These are phyloP conservation scores for Eulithis testata DNA, from an alignment of 2,888 invertebrate species.

Conservation along the genomic window DNA sequence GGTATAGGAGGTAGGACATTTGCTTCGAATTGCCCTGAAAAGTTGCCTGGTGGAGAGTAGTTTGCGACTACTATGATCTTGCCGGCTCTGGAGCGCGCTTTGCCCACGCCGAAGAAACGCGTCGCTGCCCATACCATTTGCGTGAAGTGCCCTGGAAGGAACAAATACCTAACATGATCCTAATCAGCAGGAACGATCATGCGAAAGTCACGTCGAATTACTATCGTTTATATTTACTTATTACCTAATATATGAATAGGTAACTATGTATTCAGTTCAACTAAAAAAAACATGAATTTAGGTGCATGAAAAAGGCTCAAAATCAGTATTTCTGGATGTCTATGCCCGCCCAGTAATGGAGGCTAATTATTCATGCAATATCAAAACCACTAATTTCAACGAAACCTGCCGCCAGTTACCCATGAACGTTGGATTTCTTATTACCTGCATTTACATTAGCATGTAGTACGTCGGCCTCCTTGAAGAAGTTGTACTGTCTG, in stretches of 20 bases:
- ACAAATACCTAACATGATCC: neutral
- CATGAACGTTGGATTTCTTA: constrained; percentile 10
- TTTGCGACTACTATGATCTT: constrained; percentile 93
- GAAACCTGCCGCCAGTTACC: no score
- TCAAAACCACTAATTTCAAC: no score
- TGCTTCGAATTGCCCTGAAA: constrained; percentile 88
- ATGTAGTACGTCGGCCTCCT: constrained; percentile 89
- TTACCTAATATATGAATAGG: no score
- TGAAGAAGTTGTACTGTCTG: constrained; percentile 89
- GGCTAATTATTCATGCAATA: no score
- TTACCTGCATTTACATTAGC: constrained; percentile 92
- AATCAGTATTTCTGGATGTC: no score
- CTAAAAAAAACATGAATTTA: no score
- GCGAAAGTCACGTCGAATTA: no score
- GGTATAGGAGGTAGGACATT: constrained; percentile 91
- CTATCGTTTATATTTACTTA: no score
- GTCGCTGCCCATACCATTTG: constrained; percentile 94
- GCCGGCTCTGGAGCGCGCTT: constrained; percentile 90
- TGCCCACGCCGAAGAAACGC: constrained; percentile 91
- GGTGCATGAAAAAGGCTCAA: no score
- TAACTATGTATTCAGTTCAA: no score
- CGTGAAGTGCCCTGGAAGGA: constrained; percentile 90
- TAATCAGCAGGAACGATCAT: no score
- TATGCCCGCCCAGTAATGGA: no score
- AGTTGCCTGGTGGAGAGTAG: constrained; percentile 92